Percentiles rank a stretch among this genome's conserved stretches.
Evolutionary conservation across 2,797 vertebrate genomes (phyloP).

Genomic region (Chrosomus eos): DNA sequence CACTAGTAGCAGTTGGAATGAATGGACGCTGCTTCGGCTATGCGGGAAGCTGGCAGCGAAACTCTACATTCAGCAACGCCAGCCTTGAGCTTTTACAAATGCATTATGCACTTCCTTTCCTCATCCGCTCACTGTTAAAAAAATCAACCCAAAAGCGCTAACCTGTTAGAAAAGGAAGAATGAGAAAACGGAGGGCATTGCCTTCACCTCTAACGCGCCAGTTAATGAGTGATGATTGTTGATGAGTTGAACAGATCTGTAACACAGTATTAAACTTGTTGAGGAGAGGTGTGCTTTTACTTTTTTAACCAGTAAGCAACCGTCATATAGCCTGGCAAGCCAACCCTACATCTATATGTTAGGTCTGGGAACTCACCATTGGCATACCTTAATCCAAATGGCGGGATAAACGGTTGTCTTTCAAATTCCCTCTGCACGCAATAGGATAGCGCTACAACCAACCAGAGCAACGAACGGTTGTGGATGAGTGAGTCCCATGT

Average conservation of each 20-base stretch:
- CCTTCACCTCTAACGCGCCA: neutral
- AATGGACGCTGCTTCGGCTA: constrained; percentile 69
- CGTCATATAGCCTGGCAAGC: no score
- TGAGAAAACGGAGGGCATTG: neutral
- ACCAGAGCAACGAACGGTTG: no score
- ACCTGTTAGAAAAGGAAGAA: constrained; percentile 63
- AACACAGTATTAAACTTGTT: neutral
- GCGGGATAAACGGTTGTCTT: no score
- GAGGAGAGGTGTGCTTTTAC: no score
- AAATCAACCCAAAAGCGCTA: constrained; percentile 47
- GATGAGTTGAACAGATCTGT: neutral
- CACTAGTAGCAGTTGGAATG: constrained; percentile 65
- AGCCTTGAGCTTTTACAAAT: constrained; percentile 65
- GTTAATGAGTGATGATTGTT: neutral
- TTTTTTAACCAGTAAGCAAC: no score
- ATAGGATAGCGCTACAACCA: no score
- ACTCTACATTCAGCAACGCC: constrained; percentile 74
- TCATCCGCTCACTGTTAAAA: constrained; percentile 20
- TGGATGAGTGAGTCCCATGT: no score
- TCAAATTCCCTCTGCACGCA: no score
- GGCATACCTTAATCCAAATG: no score
- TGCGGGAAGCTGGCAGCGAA: constrained; percentile 69
- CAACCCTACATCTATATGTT: no score
- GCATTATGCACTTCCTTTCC: constrained; percentile 64
- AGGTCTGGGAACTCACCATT: no score